These are phyloP conservation scores for Drosophila parvula DNA, from an alignment of 1,140 invertebrate genomes.

Conservation along the genomic window DNA sequence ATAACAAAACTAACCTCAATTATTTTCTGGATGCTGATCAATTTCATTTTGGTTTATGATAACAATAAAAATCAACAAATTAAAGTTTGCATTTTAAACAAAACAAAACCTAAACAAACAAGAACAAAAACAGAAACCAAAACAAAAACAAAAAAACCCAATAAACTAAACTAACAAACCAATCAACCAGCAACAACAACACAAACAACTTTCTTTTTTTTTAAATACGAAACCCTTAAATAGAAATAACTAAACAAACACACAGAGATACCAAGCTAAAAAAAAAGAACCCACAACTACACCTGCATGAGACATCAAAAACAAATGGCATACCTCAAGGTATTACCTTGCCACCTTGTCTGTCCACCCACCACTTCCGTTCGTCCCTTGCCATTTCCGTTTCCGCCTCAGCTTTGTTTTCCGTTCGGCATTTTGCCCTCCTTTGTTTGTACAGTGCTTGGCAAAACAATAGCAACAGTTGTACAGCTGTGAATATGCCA, in stretches of 20 bases:
- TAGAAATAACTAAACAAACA: constrained; percentile 25
- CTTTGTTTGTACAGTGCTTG: constrained; percentile 1
- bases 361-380: constrained; percentile 11
- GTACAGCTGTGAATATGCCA: not conserved
- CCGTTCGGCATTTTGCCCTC: constrained; percentile 9
- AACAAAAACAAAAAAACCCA: constrained; percentile 24
- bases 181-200: constrained; percentile 41
- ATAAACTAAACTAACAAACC: constrained; percentile 25
- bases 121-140: constrained; percentile 29
- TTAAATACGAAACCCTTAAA: constrained; percentile 24
- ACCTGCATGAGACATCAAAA: constrained; percentile 33
- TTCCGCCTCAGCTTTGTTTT: constrained; percentile 22
- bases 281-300: constrained; percentile 8
- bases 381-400: constrained; percentile 38
- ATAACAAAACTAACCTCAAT: constrained; percentile 24
- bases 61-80: constrained; percentile 36
- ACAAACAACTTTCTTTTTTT: constrained; percentile 31
- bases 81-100: constrained; percentile 64
- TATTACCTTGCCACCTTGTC: constrained; percentile 25
- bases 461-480: constrained; percentile 3
- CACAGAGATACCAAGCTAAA: constrained; percentile 15
- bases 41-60: constrained; percentile 54
- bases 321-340: constrained; percentile 17
- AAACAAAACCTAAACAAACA: constrained; percentile 48
- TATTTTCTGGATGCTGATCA: constrained; percentile 70